Evolutionary conservation across 2,888 invertebrate species (phyloP).

Genomic region (Tricholauxania praeusta): DNA sequence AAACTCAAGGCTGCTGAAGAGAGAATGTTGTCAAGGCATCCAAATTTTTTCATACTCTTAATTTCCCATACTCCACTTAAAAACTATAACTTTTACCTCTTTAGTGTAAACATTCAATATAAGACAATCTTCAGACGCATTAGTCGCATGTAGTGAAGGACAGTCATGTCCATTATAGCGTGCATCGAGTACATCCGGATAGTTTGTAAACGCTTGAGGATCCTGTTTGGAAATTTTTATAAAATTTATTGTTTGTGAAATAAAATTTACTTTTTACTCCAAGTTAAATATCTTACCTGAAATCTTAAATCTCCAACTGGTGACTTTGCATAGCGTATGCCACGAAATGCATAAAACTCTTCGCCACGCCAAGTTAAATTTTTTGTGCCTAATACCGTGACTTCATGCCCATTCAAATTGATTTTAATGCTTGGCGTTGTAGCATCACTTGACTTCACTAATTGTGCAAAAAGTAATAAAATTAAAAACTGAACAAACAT

Average conservation of each 20-base stretch:
- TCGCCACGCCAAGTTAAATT: constrained; percentile 40
- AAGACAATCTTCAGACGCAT: constrained; percentile 70
- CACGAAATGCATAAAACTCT: constrained; percentile 49
- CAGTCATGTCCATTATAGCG: constrained; percentile 70
- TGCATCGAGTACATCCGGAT: constrained; percentile 60
- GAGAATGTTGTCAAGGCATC: no score
- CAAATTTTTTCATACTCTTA: no score
- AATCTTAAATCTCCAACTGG: constrained; percentile 64
- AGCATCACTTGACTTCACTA: neutral
- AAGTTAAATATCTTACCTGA: constrained; percentile 44
- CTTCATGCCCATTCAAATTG: constrained; percentile 32
- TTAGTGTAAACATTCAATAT: constrained; percentile 70
- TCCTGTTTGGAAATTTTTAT: constrained; percentile 61
- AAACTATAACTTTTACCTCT: constrained; percentile 30
- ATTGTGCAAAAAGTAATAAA: neutral
- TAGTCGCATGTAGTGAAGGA: constrained; percentile 62
- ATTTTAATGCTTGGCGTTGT: neutral
- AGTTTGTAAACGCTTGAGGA: constrained; percentile 58
- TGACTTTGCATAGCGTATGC: constrained; percentile 58
- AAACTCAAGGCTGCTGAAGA: no score
- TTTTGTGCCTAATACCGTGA: constrained; percentile 24
- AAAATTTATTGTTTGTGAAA: no score
- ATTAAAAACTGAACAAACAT: neutral
- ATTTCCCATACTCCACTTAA: no score
- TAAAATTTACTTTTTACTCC: neutral